Percentiles rank a stretch among this genome's conserved stretches.
Evolutionary conservation across 2,888 invertebrate species (phyloP).

Genomic region (Spatulosminthurus flaviceps): DNA sequence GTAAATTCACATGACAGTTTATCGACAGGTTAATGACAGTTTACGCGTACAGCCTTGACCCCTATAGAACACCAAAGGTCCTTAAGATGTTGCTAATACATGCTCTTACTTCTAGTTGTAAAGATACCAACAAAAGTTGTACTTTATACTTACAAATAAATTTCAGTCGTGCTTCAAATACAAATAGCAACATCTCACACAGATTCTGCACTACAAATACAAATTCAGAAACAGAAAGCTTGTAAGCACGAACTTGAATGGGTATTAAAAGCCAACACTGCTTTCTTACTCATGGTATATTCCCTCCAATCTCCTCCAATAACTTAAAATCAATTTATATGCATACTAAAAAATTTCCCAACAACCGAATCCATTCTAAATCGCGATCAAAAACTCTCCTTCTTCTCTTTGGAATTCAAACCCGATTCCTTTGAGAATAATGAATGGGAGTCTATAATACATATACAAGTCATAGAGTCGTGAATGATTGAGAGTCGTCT

Average conservation of each 20-base stretch:
- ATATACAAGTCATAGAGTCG: background rate
- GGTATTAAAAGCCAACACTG: background rate
- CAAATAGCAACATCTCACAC: background rate
- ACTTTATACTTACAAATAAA: too few relatives aligned
- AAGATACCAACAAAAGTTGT: too few relatives aligned
- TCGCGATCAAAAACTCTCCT: background rate
- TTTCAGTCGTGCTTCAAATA: background rate
- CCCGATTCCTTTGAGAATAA: background rate
- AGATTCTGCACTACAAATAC: background rate
- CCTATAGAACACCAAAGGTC: background rate
- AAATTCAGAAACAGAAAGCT: too few relatives aligned
- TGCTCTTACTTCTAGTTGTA: too few relatives aligned
- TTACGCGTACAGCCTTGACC: too few relatives aligned
- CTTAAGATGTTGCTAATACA: background rate
- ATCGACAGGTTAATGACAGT: too few relatives aligned
- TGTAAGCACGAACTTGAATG: background rate
- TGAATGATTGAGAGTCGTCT: slow-evolving; percentile 6
- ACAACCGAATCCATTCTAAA: background rate
- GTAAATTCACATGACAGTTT: too few relatives aligned
- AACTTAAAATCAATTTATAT: background rate
- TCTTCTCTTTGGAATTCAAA: background rate
- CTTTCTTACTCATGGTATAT: background rate
- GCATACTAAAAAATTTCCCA: background rate
- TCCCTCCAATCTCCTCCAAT: background rate
- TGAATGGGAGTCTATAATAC: too few relatives aligned